Base-by-base conservation (phyloP, 2,113 vertebrate genomes). In the Argyrosomus japonicus region DNA sequence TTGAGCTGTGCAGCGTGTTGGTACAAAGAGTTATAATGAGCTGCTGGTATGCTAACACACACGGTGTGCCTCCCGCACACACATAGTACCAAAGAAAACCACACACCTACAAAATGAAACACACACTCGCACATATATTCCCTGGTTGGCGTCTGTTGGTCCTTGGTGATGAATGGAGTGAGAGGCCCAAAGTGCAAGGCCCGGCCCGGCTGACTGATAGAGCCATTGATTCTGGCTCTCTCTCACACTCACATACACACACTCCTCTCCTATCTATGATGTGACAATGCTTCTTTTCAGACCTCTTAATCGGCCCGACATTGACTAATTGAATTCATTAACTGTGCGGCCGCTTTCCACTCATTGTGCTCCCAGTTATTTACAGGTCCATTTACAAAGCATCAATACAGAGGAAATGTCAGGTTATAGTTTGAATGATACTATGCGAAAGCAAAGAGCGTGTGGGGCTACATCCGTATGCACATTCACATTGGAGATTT, bases 291-390 rank as follows among this genome's bases (percentile, higher is more conserved):
- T 67, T 82, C 91, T 80, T 90, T 93, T 93, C 87, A 92, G 79
- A 79, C 81, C 84, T 90, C 84, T 87, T 92, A 84, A 91, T 94
- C 67, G 77, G 76, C 78, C 77, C 23, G 81, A 79, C 75, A 53
- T 80, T 86, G 90, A 91, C 92, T 93, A 93, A 94, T 93, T 93
- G 87, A 91, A 92, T 94, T 93, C 83, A 92, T 93, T 90, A 93
- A 75, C 43, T 6, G 12, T 43, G 23, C n/a, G 45, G 56, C 83
- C 19, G 61, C 76, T 13, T 75, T 80, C 69, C 21, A 18, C 74
- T 82, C 82, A 74, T 87, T 90, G 86, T 88, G 81, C 81, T 85
- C 51, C 68, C 47, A n/a, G 89, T 86, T 94, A 93, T 94, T 93
- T 93, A 88, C 91, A 87, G 86, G 84, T 86, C 83, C 76, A 70